Evolutionary conservation across 2,113 vertebrate genomes (phyloP).

Genomic region (Sphyrna mokarran): DNA sequence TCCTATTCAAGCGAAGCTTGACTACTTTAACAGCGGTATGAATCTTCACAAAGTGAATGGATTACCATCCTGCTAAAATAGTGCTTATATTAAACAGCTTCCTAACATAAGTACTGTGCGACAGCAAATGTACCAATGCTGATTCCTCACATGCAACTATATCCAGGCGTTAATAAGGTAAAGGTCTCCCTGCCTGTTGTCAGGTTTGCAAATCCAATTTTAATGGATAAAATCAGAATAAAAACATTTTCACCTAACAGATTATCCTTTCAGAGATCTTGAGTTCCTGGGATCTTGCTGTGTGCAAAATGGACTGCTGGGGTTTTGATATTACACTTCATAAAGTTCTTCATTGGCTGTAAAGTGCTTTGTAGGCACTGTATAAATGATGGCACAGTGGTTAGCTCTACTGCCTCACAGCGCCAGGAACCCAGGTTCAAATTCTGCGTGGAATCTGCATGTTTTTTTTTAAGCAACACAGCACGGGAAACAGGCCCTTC

Average conservation of each 20-base stretch:
- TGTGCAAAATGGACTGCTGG: not conserved
- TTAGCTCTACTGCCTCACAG: too few species aligned
- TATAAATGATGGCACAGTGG: too few species aligned
- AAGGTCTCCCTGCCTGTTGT: not conserved
- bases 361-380: not conserved
- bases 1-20: not conserved
- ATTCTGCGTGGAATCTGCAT: too few species aligned
- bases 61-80: not conserved
- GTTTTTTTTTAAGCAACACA: too few species aligned
- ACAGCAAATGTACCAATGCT: not conserved
- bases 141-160: not conserved
- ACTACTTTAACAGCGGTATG: not conserved
- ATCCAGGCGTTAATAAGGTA: not conserved
- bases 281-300: not conserved
- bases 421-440: too few species aligned
- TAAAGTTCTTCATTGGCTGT: not conserved
- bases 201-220: not conserved
- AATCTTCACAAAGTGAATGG: not conserved
- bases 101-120: not conserved
- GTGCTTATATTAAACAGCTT: not conserved
- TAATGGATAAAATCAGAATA: not conserved
- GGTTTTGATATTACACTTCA: not conserved
- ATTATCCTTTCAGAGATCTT: not conserved
- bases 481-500: too few species aligned
- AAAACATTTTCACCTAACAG: not conserved